Base-by-base conservation (phyloP, 2,888 invertebrate genomes). In the Cynaeus angustus region DNA sequence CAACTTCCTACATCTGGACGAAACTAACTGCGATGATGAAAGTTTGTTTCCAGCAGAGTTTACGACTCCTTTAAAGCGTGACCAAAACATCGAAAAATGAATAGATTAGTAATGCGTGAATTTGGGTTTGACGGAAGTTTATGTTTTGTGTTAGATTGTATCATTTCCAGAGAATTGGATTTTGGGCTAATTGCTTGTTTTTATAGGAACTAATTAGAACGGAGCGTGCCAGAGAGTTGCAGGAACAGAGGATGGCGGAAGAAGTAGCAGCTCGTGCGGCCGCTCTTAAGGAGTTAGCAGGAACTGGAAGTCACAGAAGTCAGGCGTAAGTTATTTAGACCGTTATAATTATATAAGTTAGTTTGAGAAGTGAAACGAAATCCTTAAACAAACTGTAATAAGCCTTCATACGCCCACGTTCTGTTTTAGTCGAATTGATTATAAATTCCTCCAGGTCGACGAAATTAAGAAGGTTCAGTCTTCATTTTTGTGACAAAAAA, bases 191-290 rank as follows among this genome's bases (percentile, higher is more conserved):
- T 41, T 13, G 30, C 41, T 48, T 59, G 46, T 64, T 79, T 77
- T 73, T 46, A 41, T 74, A 85, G 87, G 93, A 94, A 79, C 82
- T 95, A 74, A 92, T 94, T 77, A 88, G 91, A 58, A 91, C 91
- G 28, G 94, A 95, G 80, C 88, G 94, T 50, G 91, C 92, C 0
- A 89, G 92, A 46, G 94, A 94, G 79, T 85, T 94, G 70, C 91
- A 92, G 78, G 89, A 93, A 82, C 93, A 93, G 82, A 88, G 92
- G 73, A 88, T 91, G 72, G 89, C 89, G 0, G 94, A 94, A 75
- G 93, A 93, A 81, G 88, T 91, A 69, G 91, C 91, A 67, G 92
- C 91, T 6, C 84, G 89, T 48, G 86, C 88, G 2, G 87, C 88
- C 0, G 87, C 87, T 1, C 84, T 92, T 0, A 91, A 91, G 79